phyloP scores from a whole-genome alignment of 2,113 vertebrate species.

The Gobius niger region DNA sequence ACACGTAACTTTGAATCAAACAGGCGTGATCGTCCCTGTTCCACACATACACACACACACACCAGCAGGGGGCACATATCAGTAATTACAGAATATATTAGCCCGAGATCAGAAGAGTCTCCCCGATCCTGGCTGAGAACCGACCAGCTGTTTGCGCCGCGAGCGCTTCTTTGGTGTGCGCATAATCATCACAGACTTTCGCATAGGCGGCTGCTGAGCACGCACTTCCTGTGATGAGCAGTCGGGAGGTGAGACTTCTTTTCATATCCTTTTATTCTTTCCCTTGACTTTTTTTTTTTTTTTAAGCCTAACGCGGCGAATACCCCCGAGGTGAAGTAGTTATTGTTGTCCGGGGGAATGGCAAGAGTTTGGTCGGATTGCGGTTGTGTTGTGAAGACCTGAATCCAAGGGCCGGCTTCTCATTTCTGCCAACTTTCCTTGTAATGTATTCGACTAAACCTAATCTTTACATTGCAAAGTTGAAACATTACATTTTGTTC shows the following conservation, averaged over 20 bases:
- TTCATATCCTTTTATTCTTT: conserved; percentile 24
- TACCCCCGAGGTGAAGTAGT: conserved; percentile 50
- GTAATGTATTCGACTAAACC: too few species aligned
- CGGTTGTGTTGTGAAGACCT: not conserved
- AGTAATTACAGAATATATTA: conserved; percentile 65
- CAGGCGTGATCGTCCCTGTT: not conserved
- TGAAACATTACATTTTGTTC: conserved; percentile 6
- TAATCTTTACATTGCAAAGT: too few species aligned
- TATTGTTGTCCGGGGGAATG: conserved; percentile 38
- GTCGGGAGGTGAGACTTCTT: conserved; percentile 24
- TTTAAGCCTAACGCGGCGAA: conserved; percentile 24
- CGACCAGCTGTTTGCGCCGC: conserved; percentile 61
- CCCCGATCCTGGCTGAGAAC: conserved; percentile 47
- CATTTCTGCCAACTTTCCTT: too few species aligned
- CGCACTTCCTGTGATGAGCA: conserved; percentile 61
- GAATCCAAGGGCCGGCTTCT: too few species aligned
- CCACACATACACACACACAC: conserved; percentile 8
- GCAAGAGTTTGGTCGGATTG: conserved; percentile 32
- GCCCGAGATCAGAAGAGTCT: conserved; percentile 57
- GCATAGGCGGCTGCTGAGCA: conserved; percentile 60
- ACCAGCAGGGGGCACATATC: conserved; percentile 26
- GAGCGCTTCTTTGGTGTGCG: conserved; percentile 56
- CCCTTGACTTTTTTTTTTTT: conserved; percentile 39
- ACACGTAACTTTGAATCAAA: conserved; percentile 11
- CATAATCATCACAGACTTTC: conserved; percentile 53